Evolutionary conservation across 2,888 invertebrate species (phyloP).

Genomic region (Halictus quadricinctus): DNA sequence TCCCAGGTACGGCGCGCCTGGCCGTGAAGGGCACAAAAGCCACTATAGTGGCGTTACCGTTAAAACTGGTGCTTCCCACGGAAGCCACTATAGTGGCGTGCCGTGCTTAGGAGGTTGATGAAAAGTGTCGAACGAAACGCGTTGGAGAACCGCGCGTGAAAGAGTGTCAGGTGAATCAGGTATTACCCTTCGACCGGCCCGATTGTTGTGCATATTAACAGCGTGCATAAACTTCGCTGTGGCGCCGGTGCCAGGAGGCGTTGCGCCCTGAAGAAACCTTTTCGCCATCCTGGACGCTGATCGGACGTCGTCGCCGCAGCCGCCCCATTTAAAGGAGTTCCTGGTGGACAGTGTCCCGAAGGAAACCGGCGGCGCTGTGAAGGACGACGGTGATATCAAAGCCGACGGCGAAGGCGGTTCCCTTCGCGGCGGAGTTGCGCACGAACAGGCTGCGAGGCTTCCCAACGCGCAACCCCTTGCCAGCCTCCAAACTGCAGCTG

Average conservation of each 20-base stretch:
- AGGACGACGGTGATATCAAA: conserved; percentile 76
- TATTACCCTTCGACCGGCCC: conserved; percentile 89
- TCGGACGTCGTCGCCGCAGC: conserved; percentile 92
- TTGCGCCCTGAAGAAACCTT: conserved; percentile 87
- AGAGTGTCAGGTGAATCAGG: not conserved
- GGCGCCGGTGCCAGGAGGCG: conserved; percentile 75
- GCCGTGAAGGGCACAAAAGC: too few relatives aligned
- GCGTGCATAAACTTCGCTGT: conserved; percentile 84
- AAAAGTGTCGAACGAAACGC: too few relatives aligned
- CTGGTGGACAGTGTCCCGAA: conserved; percentile 79
- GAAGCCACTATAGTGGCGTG: too few relatives aligned
- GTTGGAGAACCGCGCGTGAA: too few relatives aligned
- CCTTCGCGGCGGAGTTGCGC: conserved; percentile 87
- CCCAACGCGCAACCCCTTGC: conserved; percentile 91
- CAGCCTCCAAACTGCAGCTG: conserved; percentile 90
- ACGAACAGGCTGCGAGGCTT: conserved; percentile 89
- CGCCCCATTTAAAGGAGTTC: conserved; percentile 92
- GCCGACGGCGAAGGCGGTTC: conserved; percentile 84
- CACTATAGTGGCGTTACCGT: too few relatives aligned
- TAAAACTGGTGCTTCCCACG: too few relatives aligned
- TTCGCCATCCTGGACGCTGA: conserved; percentile 89
- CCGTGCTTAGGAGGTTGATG: too few relatives aligned
- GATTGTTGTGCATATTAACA: conserved; percentile 91
- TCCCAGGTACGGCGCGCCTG: too few relatives aligned
- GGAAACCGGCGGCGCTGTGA: conserved; percentile 74